Evolutionary conservation across 2,888 invertebrate genomes (phyloP).

Genomic region (Temnothorax rugatulus): DNA sequence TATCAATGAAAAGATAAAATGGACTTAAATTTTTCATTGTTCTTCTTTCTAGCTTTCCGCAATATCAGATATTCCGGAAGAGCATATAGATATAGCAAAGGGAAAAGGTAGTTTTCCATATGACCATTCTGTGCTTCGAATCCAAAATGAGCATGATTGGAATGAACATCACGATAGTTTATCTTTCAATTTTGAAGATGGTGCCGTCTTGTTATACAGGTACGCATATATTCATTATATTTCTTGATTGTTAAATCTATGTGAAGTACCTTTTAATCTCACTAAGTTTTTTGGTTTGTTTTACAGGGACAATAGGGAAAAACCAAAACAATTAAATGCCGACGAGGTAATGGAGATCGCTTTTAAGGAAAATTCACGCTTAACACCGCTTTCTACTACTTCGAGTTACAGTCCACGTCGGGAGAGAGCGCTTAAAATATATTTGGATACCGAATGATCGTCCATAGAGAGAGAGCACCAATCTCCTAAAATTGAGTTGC

Average conservation of each 20-base stretch:
- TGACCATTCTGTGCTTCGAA: conserved; percentile 89
- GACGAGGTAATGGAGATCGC: conserved; percentile 89
- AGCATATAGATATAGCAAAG: conserved; percentile 89
- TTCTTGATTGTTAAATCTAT: conserved; percentile 1
- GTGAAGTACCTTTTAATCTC: neutral
- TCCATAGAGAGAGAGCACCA: conserved; percentile 55
- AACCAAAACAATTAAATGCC: conserved; percentile 88
- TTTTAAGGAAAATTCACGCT: conserved; percentile 87
- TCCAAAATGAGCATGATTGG: conserved; percentile 90
- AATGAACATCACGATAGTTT: conserved; percentile 87
- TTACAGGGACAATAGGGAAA: conserved; percentile 89
- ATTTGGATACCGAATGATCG: conserved; percentile 88
- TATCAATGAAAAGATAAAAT: neutral
- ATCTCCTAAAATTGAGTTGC: conserved; percentile 64
- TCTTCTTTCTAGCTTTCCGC: conserved; percentile 84
- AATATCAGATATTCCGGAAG: conserved; percentile 88
- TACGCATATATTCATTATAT: conserved; percentile 87
- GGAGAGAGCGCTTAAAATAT: conserved; percentile 92
- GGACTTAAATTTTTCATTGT: neutral
- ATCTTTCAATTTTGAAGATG: conserved; percentile 89
- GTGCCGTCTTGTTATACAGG: conserved; percentile 90
- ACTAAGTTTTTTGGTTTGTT: conserved; percentile 57
- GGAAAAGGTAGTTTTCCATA: conserved; percentile 89
- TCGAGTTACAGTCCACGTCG: conserved; percentile 88
- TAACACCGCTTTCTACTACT: conserved; percentile 76